Base-by-base conservation (phyloP, 2,797 vertebrate genomes). In the Tragopan temminckii region DNA sequence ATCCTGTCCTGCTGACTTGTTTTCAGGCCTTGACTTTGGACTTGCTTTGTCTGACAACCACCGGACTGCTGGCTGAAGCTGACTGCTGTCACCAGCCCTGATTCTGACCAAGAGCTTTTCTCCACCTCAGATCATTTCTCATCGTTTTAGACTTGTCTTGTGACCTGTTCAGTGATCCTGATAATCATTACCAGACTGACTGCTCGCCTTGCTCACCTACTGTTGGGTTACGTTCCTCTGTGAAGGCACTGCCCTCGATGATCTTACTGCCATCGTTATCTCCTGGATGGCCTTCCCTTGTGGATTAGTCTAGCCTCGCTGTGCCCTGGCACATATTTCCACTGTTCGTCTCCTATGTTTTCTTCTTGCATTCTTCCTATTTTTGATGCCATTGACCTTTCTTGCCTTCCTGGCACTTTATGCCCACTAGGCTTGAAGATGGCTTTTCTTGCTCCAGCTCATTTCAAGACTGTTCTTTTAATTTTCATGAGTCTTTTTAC, bases 181-280 rank as follows among this genome's bases (percentile, higher is more conserved):
- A 4, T 8, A 8, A 14, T 36, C 38, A 6, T 0, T 31, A 21
- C 9, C 36, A 35, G 74, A 5, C 4, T 52, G 20, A 10, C 20
- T 5, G 43, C 14, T 36, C 25, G 40, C 70, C 70, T 61, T 57
- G 58, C 17, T 36, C 62, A n/a, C 52, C 21, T 11, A 0, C 66
- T 18, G 36, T 5, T 42, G 27, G 11, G 13, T 0, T 43, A 29
- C 15, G 61, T 13, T 57, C 55, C 70, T 33, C 12, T 10, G 69
- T 58, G 53, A 57, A 52, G 17, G 13, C 13, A 13, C 11, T 55
- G 46, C 3, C 23, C 15, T 20, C 0, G 0, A 3, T 13, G 1
- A 0, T 25, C n/a, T 36, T 15, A 40, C 48, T 80, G 64, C 18
- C 46, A 10, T 2, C 3, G 0, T 12, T 67, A 58, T 19, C 23